Evolutionary conservation across 2,797 vertebrate species (phyloP).

Genomic region (Dipus sagitta): DNA sequence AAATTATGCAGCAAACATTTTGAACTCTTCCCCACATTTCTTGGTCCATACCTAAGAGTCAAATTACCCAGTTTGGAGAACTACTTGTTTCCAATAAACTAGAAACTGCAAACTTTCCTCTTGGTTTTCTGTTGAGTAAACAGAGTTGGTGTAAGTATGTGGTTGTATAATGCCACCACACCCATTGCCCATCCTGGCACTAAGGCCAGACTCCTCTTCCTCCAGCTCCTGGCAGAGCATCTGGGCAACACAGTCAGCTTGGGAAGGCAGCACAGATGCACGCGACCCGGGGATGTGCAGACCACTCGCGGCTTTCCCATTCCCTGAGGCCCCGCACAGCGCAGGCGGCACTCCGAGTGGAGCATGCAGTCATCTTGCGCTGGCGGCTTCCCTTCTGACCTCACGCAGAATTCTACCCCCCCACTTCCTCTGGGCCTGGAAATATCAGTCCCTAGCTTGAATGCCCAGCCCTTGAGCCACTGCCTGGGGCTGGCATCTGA

Average conservation of each 20-base stretch:
- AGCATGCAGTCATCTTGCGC: background rate
- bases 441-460: background rate
- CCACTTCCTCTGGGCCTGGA: background rate
- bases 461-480: background rate
- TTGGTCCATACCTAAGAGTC: background rate
- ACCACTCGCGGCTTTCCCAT: background rate
- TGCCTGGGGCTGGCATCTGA: too few relatives aligned
- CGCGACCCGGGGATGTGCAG: too few relatives aligned
- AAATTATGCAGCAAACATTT: background rate
- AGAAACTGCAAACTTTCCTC: conserved; percentile 66
- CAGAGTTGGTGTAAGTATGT: background rate
- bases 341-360: background rate
- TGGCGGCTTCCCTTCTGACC: background rate
- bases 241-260: too few relatives aligned
- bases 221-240: background rate
- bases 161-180: background rate
- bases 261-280: background rate
- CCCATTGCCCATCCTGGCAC: background rate
- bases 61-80: conserved; percentile 40
- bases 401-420: too few relatives aligned
- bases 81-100: conserved; percentile 38
- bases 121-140: conserved; percentile 58
- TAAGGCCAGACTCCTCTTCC: background rate
- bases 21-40: background rate
- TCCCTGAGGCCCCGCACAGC: background rate